These are phyloP conservation scores for Cathartes aura DNA, from an alignment of 2,113 vertebrate genomes.

Conservation along the genomic window DNA sequence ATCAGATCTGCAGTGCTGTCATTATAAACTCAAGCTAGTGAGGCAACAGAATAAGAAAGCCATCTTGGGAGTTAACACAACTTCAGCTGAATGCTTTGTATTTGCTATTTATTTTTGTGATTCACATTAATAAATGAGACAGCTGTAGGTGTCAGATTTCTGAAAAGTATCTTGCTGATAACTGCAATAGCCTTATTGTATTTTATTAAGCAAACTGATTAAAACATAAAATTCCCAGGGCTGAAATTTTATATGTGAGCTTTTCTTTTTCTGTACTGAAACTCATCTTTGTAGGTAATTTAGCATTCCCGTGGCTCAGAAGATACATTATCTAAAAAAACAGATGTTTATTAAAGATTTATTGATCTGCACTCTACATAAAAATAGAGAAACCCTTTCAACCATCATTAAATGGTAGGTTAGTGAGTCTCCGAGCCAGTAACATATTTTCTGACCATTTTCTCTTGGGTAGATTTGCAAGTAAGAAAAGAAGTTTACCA, in stretches of 20 bases:
- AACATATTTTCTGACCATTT: not conserved
- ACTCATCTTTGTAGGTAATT: not conserved
- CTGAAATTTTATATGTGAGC: conserved; percentile 27
- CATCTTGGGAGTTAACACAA: conserved; percentile 69
- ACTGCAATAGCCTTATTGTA: conserved; percentile 73
- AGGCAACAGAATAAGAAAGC: conserved; percentile 41
- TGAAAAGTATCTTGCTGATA: conserved; percentile 81
- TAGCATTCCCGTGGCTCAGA: conserved; percentile 10
- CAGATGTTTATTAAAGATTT: conserved; percentile 56
- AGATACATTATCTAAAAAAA: not conserved
- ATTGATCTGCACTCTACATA: not conserved
- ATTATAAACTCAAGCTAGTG: conserved; percentile 44
- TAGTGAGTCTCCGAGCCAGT: not conserved
- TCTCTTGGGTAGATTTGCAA: not conserved
- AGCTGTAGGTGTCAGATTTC: conserved; percentile 81
- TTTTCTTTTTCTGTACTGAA: conserved; percentile 9
- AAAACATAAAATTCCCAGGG: conserved; percentile 58
- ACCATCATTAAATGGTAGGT: not conserved
- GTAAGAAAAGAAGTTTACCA: not conserved
- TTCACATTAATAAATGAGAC: conserved; percentile 76
- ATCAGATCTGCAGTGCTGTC: conserved; percentile 46
- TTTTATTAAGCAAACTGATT: conserved; percentile 86
- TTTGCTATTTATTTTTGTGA: conserved; percentile 67
- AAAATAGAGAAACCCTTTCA: conserved; percentile 30
- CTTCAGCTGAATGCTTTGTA: conserved; percentile 51